phyloP scores from a whole-genome alignment of 2,113 vertebrate species.

The Sapajus apella region DNA sequence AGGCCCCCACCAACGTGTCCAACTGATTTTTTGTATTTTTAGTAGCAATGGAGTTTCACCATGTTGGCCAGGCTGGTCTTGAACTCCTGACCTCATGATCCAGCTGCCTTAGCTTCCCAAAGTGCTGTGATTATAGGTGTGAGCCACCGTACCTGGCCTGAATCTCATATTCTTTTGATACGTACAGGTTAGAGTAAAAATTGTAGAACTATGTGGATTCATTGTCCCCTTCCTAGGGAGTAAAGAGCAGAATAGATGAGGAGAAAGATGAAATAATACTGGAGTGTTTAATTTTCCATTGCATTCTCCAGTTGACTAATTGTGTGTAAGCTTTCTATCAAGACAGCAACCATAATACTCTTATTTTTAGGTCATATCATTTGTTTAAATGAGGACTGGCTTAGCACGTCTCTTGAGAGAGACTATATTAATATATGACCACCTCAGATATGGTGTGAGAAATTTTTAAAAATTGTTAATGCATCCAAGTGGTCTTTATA shows the following conservation, averaged over 20 bases:
- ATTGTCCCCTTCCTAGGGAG: not conserved
- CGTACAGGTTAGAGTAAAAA: not conserved
- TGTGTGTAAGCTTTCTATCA: not conserved
- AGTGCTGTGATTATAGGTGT: too few relatives aligned
- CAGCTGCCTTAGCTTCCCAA: too few relatives aligned
- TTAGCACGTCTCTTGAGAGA: not conserved
- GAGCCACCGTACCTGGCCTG: not conserved
- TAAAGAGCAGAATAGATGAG: not conserved
- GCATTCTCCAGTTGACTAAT: not conserved
- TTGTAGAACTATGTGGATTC: not conserved
- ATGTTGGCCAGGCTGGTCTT: too few relatives aligned
- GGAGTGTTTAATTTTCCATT: slow-evolving; percentile 1
- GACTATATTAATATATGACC: not conserved
- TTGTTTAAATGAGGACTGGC: not conserved
- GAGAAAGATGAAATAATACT: not conserved
- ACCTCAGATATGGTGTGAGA: not conserved
- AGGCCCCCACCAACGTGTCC: too few relatives aligned
- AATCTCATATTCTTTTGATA: not conserved
- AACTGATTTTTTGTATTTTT: too few relatives aligned
- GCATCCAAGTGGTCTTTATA: not conserved
- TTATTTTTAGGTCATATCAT: not conserved
- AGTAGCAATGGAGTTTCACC: too few relatives aligned
- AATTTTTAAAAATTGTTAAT: not conserved
- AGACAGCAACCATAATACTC: not conserved
- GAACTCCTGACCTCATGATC: too few relatives aligned